Evolutionary conservation across 2,797 vertebrate species (phyloP).

Genomic region (Bufotes viridis): DNA sequence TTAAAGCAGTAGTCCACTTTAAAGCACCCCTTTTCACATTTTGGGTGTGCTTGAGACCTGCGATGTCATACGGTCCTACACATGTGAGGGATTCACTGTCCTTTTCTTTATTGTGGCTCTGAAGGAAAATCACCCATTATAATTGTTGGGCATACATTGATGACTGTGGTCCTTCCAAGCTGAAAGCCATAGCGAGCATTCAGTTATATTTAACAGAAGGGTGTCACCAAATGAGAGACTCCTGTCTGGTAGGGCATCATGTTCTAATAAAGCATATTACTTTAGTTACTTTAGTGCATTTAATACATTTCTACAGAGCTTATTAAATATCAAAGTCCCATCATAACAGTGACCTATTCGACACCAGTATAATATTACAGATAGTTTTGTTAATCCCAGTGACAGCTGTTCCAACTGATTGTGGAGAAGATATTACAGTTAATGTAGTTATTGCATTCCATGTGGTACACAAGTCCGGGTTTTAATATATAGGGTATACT

Average conservation of each 20-base stretch:
- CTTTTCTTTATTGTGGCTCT: too few species aligned
- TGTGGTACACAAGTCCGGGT: not conserved
- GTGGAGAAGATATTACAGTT: not conserved
- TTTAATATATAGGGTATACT: not conserved
- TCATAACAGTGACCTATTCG: not conserved
- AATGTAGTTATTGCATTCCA: not conserved
- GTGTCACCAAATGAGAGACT: not conserved
- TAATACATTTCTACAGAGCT: not conserved
- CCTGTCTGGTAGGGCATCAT: not conserved
- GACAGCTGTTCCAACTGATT: slow-evolving; percentile 21
- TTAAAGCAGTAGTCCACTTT: not conserved
- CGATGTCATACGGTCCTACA: not conserved
- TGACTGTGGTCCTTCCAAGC: not conserved
- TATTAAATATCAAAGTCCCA: slow-evolving; percentile 31
- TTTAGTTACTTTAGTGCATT: not conserved
- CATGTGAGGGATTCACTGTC: too few species aligned
- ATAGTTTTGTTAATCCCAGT: not conserved
- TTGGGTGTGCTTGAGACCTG: not conserved
- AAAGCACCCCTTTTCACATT: not conserved
- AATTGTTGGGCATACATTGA: not conserved
- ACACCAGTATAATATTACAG: not conserved
- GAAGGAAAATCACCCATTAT: not conserved
- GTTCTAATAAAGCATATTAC: not conserved
- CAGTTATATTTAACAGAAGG: not conserved
- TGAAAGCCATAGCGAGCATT: not conserved